These are phyloP conservation scores for Channallabes apus DNA, from an alignment of 2,797 vertebrate species.

Conservation along the genomic window DNA sequence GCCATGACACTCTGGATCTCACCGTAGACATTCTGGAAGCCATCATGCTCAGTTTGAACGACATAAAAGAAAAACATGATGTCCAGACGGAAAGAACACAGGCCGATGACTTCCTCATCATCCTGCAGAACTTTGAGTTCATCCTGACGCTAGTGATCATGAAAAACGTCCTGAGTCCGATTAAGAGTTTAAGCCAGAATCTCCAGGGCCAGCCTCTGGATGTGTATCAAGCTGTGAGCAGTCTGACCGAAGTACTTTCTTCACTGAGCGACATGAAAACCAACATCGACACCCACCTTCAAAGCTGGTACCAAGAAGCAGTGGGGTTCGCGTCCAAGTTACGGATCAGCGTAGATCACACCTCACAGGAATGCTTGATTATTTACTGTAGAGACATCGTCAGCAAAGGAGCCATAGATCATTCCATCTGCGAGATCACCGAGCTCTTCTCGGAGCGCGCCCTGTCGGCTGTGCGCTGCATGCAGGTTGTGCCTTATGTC, in stretches of 20 bases:
- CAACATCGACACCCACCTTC: conserved; percentile 71
- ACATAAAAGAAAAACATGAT: conserved; percentile 64
- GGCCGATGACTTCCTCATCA: conserved; percentile 64
- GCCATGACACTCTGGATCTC: conserved; percentile 75
- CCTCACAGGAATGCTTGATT: conserved; percentile 71
- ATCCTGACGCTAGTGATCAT: conserved; percentile 73
- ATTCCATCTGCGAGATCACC: conserved; percentile 69
- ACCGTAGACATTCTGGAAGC: conserved; percentile 71
- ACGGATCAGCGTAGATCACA: conserved; percentile 67
- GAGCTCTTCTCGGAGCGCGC: conserved; percentile 75
- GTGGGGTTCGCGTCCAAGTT: conserved; percentile 68
- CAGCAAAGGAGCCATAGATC: conserved; percentile 68
- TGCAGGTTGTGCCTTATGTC: conserved; percentile 84
- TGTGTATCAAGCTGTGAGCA: conserved; percentile 69
- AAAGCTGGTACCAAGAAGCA: conserved; percentile 77
- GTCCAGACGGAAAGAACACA: conserved; percentile 59
- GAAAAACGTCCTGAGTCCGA: conserved; percentile 70
- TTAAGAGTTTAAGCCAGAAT: conserved; percentile 70
- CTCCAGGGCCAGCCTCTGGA: conserved; percentile 78
- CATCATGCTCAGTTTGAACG: conserved; percentile 69
- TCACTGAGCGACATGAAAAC: conserved; percentile 64
- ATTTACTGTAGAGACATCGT: conserved; percentile 74
- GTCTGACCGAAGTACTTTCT: conserved; percentile 65
- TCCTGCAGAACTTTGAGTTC: conserved; percentile 75
- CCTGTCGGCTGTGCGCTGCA: conserved; percentile 73